Percentiles rank a stretch among this genome's conserved stretches.
Conservation (phyloP, 2,888 invertebrate genomes). For the Antheraea assamensis region DNA sequence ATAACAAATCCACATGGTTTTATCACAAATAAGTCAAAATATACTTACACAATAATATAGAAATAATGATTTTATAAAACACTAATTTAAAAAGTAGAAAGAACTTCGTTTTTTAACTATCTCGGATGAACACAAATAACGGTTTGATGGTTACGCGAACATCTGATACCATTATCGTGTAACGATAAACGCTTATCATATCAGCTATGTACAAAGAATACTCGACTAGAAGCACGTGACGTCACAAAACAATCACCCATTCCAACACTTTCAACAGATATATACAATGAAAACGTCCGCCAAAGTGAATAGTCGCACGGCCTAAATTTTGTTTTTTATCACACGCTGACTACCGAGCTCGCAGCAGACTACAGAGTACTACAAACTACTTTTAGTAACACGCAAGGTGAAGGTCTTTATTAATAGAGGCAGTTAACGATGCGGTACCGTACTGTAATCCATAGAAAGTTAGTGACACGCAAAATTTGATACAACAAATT, state of each 20-base stretch:
- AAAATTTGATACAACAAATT: slow-evolving; percentile 53
- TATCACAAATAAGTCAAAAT: neutral
- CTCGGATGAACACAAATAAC: slow-evolving; percentile 23
- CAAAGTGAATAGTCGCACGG: slow-evolving; percentile 29
- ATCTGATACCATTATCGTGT: slow-evolving; percentile 57
- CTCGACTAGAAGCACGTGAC: slow-evolving; percentile 62
- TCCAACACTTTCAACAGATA: slow-evolving; percentile 43
- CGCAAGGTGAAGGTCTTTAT: slow-evolving; percentile 15
- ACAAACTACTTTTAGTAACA: slow-evolving; percentile 2
- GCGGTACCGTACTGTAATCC: neutral
- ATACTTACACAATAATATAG: slow-evolving; percentile 32
- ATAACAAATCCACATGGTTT: neutral
- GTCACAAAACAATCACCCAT: slow-evolving; percentile 65
- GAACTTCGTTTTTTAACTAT: slow-evolving; percentile 13
- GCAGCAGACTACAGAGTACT: neutral
- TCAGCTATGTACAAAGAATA: slow-evolving; percentile 66
- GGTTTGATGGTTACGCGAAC: slow-evolving; percentile 39
- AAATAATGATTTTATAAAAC: slow-evolving; percentile 37
- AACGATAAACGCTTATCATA: slow-evolving; percentile 73
- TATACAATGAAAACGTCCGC: slow-evolving; percentile 55
- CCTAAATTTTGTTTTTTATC: slow-evolving; percentile 27
- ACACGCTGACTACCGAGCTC: slow-evolving; percentile 11
- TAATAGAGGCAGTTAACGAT: slow-evolving; percentile 9
- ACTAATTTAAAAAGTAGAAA: slow-evolving; percentile 30
- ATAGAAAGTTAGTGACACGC: slow-evolving; percentile 21